Evolutionary conservation across 2,797 vertebrate genomes (phyloP), one percentile per base, ranked within the genome.

Genomic region (Amphiprion clarkii): DNA sequence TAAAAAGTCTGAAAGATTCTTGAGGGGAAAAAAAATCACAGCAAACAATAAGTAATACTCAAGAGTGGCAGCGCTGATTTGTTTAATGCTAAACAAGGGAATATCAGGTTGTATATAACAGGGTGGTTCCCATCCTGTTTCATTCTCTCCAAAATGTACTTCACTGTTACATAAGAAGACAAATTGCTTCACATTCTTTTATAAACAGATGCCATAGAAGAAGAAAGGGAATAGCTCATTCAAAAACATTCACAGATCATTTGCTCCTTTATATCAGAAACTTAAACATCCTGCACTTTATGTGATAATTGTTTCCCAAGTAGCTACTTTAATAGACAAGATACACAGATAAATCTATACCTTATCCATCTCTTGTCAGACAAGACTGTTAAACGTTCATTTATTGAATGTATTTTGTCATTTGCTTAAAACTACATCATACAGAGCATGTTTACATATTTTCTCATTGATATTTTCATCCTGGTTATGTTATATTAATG

Each of bases 101-200:
- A 70, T 56, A 27, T 60, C 52, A 3, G 42, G 51, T 55, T 66
- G 21, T 61, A 58, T 65, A 52, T 51, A 36, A 55, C 9, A 66
- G n/a, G 42, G 55, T 33, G 13, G 60, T 49, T 29, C 54, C 31
- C 67, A 59, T 66, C 55, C 60, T 74, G 65, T 64, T 59, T 49
- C 71, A 70, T 69, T 58, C 31, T 1, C 12, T 16, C 36, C 36
- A 39, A 39, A 39, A 17, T 44, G 42, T 16, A 57, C 29, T 39
- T 27, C 36, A n/a, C 49, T 71, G 63, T 62, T 66, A 48, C 49
- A 49, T 42, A 63, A 59, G 48, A 23, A 42, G 40, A 10, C 39
- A 58, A 67, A 67, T 49, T 42, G 54, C 54, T 44, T 17, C 29
- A 53, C 48, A 4, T 12, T 21, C 0, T 39, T 2, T 60, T 25